A percentile compares a stretch with the other conserved stretches of the same genome.
These are phyloP conservation scores for Drymodes brunneopygia DNA, from an alignment of 2,113 vertebrate genomes.

Conservation along the genomic window DNA sequence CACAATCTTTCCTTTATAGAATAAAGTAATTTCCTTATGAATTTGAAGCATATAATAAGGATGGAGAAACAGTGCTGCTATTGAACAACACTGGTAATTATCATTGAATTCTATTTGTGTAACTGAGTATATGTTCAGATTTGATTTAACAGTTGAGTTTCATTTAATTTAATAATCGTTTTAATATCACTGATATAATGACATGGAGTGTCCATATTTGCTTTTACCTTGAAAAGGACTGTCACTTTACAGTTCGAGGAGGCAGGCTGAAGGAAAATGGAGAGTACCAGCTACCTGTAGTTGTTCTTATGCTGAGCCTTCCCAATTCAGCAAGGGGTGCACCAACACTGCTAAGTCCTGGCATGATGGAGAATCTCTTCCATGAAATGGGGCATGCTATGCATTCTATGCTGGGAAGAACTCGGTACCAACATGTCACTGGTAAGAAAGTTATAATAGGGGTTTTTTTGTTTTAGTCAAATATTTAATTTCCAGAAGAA, in stretches of 20 bases:
- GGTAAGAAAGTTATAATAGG: conserved; percentile 67
- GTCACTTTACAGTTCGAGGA: conserved; percentile 96
- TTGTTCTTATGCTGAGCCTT: conserved; percentile 94
- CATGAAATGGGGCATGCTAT: conserved; percentile 99
- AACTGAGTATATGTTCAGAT: not conserved
- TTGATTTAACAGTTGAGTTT: not conserved
- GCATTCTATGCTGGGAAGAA: conserved; percentile 97
- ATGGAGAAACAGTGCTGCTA: not conserved
- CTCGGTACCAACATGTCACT: conserved; percentile 93
- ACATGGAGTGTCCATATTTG: not conserved
- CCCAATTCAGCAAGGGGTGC: conserved; percentile 75
- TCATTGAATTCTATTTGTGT: not conserved
- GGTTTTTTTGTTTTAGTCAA: not conserved
- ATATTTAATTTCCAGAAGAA: not conserved
- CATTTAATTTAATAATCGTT: not conserved
- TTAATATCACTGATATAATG: not conserved
- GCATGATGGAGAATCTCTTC: conserved; percentile 99
- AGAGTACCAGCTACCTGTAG: conserved; percentile 91
- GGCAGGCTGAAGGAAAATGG: conserved; percentile 83
- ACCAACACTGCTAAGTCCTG: conserved; percentile 86
- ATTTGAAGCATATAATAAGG: not conserved
- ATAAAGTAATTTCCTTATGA: not conserved
- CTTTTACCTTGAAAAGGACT: conserved; percentile 79
- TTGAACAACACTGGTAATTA: not conserved
- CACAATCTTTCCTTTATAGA: not conserved